These are phyloP conservation scores for Thereva unica DNA, from an alignment of 2,888 invertebrate genomes.

Conservation along the genomic window DNA sequence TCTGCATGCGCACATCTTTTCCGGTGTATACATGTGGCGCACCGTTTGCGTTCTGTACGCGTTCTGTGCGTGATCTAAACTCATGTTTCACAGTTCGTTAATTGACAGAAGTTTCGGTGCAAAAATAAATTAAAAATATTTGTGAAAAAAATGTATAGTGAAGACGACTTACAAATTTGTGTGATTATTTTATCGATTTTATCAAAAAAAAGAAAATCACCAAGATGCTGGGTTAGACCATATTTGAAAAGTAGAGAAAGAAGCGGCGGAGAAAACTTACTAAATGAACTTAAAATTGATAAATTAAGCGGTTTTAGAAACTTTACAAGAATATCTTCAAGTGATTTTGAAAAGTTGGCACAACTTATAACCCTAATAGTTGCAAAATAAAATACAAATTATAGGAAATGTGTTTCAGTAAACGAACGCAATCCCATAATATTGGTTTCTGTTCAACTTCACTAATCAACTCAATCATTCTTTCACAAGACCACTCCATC, in stretches of 20 bases:
- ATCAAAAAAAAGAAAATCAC: slow-evolving; percentile 5
- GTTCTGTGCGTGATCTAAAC: too few species aligned
- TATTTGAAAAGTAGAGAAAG: slow-evolving; percentile 2
- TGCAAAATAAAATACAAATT: slow-evolving; percentile 3
- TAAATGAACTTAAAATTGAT: neutral
- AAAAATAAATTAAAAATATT: too few species aligned
- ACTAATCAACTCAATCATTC: too few species aligned
- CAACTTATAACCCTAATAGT: neutral
- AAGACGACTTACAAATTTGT: too few species aligned
- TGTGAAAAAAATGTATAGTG: too few species aligned
- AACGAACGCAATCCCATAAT: neutral
- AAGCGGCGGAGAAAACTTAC: neutral
- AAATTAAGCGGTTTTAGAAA: slow-evolving; percentile 8
- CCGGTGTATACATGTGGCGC: too few species aligned
- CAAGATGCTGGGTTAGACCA: slow-evolving; percentile 8
- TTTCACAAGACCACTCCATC: too few species aligned
- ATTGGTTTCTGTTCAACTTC: too few species aligned
- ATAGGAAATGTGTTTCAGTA: slow-evolving; percentile 1
- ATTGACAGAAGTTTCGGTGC: too few species aligned
- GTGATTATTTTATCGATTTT: neutral
- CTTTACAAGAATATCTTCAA: slow-evolving; percentile 8
- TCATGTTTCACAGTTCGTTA: too few species aligned
- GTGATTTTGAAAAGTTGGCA: slow-evolving; percentile 7
- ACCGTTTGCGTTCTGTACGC: too few species aligned
- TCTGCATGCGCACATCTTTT: too few species aligned